Conservation (phyloP, 2,113 vertebrate species). For the Melospiza melodia region DNA sequence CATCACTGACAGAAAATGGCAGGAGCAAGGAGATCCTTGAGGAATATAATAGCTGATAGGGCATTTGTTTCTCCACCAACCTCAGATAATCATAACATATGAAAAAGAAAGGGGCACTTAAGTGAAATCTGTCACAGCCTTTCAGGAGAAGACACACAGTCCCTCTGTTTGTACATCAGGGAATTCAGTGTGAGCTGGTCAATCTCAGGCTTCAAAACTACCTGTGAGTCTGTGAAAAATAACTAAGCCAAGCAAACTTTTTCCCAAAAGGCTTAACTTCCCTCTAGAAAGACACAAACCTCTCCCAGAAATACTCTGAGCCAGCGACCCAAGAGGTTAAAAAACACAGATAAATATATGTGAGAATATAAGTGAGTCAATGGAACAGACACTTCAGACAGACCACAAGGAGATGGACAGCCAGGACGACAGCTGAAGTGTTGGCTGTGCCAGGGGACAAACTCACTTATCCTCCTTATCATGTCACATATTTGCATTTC, state of each 20-base stretch:
- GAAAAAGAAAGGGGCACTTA: neutral
- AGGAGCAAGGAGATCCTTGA: neutral
- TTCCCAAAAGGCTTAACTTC: neutral
- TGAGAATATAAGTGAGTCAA: neutral
- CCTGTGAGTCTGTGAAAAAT: neutral
- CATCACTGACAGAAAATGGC: neutral
- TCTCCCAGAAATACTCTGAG: neutral
- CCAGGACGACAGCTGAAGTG: slow-evolving; percentile 3
- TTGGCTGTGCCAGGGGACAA: slow-evolving; percentile 17
- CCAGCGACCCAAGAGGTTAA: neutral
- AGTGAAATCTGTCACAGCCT: neutral
- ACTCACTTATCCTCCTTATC: slow-evolving; percentile 1
- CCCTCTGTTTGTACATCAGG: neutral
- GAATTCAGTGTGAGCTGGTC: neutral
- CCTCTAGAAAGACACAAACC: neutral
- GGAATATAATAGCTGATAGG: neutral
- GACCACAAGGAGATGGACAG: neutral
- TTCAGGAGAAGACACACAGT: neutral
- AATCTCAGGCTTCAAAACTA: neutral
- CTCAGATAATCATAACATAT: neutral
- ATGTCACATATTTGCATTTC: neutral
- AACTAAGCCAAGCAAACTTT: neutral
- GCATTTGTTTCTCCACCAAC: neutral
- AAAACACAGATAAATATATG: neutral
- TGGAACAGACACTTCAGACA: neutral